Percentiles rank a stretch among this genome's conserved stretches.
phyloP scores from a whole-genome alignment of 2,797 vertebrate species.

The Lycodopsis pacificus region DNA sequence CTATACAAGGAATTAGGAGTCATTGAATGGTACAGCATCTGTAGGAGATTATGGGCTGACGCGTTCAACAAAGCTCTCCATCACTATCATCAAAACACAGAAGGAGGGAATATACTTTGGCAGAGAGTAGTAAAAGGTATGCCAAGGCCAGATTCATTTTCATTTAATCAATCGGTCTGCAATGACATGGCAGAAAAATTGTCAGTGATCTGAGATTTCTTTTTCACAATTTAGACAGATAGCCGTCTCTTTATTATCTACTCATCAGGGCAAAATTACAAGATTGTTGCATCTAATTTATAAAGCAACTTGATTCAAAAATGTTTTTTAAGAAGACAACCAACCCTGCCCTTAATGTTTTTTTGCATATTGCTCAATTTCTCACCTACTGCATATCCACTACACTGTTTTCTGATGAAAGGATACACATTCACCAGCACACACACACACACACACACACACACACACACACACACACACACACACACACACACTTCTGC shows the following conservation, averaged over 20 bases:
- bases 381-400: not conserved
- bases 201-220: not conserved
- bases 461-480: not conserved
- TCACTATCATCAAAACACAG: not conserved
- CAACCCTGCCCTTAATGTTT: not conserved
- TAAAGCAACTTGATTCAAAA: not conserved
- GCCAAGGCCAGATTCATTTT: not conserved
- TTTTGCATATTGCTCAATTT: not conserved
- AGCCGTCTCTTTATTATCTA: not conserved
- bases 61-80: not conserved
- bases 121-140: not conserved
- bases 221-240: not conserved
- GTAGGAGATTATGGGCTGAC: not conserved
- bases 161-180: not conserved
- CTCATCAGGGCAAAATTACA: not conserved
- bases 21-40: not conserved
- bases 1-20: not conserved
- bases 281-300: not conserved
- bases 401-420: not conserved
- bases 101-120: not conserved
- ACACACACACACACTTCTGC: not conserved
- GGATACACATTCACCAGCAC: not conserved
- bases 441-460: not conserved
- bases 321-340: not conserved
- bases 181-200: not conserved